phyloP scores from a whole-genome alignment of 2,113 vertebrate genomes.

The Brachypodius melanocephalos region DNA sequence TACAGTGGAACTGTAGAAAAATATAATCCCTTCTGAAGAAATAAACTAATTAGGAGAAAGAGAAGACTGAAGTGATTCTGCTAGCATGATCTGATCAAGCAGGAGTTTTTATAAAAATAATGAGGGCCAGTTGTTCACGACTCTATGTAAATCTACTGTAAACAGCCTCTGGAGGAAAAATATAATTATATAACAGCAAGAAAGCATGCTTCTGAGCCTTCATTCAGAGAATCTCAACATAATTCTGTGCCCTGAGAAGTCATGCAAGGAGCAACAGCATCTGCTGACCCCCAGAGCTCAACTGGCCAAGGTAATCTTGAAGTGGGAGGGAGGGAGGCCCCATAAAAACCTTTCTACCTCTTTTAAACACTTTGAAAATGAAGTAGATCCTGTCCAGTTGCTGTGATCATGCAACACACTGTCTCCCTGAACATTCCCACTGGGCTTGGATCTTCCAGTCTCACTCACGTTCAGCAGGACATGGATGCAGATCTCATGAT shows the following conservation, averaged over 20 bases:
- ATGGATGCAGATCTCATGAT: fast-evolving
- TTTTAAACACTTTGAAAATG: neutral
- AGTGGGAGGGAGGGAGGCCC: neutral
- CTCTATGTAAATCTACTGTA: neutral
- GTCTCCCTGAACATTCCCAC: fast-evolving
- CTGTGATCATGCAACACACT: fast-evolving
- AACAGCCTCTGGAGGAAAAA: neutral
- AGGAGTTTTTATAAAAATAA: neutral
- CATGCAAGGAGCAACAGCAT: neutral
- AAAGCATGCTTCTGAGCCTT: neutral
- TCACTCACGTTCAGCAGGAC: fast-evolving
- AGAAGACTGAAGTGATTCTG: neutral
- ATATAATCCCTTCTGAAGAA: neutral
- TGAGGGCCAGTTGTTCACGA: neutral
- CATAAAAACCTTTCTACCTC: neutral
- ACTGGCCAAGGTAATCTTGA: neutral
- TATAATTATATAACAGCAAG: neutral
- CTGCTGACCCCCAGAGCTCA: neutral
- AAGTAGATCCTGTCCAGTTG: neutral
- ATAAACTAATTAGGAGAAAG: neutral
- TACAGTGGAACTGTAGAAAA: neutral
- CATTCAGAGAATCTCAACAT: neutral
- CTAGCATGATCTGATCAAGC: neutral
- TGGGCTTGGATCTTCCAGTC: neutral
- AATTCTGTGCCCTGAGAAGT: neutral